phyloP scores from a whole-genome alignment of 2,888 invertebrate species.

The Agriotes lineatus region DNA sequence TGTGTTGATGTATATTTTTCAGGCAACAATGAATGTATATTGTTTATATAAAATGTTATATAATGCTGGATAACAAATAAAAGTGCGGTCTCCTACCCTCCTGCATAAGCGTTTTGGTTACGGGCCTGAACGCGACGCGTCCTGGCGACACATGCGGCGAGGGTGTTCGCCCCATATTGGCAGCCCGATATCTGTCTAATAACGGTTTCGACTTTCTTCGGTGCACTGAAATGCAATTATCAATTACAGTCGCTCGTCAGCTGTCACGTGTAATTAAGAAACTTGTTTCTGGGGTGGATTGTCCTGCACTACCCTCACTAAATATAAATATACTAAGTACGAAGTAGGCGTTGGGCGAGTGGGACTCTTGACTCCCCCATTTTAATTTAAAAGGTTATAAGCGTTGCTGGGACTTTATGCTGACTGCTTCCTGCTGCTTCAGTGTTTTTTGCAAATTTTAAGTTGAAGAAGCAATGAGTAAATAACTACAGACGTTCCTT shows the following conservation, averaged over 20 bases:
- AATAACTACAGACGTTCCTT: too few species aligned
- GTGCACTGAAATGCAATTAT: conserved; percentile 37
- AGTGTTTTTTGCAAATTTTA: too few species aligned
- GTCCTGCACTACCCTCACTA: neutral
- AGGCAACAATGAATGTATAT: too few species aligned
- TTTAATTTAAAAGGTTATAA: too few species aligned
- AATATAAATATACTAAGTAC: neutral
- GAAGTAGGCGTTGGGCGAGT: too few species aligned
- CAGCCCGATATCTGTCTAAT: conserved; percentile 36
- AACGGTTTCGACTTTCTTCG: conserved; percentile 29
- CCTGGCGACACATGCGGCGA: conserved; percentile 11
- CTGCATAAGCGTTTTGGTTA: neutral
- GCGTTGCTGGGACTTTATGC: too few species aligned
- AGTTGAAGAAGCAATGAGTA: too few species aligned
- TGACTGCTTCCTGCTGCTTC: too few species aligned
- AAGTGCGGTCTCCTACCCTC: neutral
- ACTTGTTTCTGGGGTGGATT: conserved; percentile 10
- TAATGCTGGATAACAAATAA: too few species aligned
- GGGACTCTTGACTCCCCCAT: too few species aligned
- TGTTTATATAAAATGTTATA: too few species aligned
- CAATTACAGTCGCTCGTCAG: conserved; percentile 36
- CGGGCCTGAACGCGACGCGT: neutral
- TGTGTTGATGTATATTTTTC: too few species aligned
- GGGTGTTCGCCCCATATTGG: conserved; percentile 6
- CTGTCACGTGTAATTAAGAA: conserved; percentile 41